Percentiles rank a stretch among this genome's conserved stretches.
These are phyloP conservation scores for Calephelis perditalis DNA, from an alignment of 2,888 invertebrate species.

Conservation along the genomic window DNA sequence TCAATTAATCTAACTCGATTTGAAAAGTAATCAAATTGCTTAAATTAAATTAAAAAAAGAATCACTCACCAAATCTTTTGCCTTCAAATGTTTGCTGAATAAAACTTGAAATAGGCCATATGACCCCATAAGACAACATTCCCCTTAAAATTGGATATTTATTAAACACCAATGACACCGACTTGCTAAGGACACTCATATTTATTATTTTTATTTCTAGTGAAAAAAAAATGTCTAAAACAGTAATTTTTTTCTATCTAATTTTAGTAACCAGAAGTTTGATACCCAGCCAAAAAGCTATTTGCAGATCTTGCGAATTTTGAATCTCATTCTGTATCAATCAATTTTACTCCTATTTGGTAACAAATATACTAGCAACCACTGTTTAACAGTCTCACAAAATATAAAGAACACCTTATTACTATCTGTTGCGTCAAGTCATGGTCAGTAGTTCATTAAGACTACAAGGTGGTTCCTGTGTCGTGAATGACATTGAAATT, in stretches of 20 bases:
- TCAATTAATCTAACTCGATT: no score
- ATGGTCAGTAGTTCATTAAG: background rate
- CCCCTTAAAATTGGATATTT: conserved; percentile 75
- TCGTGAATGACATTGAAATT: background rate
- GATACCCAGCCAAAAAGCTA: conserved; percentile 8
- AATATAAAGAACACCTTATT: background rate
- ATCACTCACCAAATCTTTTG: conserved; percentile 75
- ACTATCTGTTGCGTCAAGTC: conserved; percentile 10
- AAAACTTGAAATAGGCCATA: conserved; percentile 86
- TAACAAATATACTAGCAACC: no score
- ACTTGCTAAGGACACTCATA: conserved; percentile 55
- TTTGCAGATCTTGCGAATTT: background rate
- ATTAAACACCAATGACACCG: conserved; percentile 37
- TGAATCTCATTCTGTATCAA: no score
- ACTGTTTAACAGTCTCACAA: no score
- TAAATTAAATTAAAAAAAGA: background rate
- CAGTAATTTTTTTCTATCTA: conserved; percentile 1
- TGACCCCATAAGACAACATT: conserved; percentile 83
- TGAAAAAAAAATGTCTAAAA: background rate
- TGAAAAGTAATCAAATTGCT: no score
- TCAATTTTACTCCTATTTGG: no score
- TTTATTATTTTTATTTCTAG: conserved; percentile 13
- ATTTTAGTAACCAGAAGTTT: conserved; percentile 1
- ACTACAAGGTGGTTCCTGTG: conserved; percentile 5
- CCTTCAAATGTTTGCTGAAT: conserved; percentile 85